Conservation (phyloP, 2,113 vertebrate species). For the Saguinus midas region DNA sequence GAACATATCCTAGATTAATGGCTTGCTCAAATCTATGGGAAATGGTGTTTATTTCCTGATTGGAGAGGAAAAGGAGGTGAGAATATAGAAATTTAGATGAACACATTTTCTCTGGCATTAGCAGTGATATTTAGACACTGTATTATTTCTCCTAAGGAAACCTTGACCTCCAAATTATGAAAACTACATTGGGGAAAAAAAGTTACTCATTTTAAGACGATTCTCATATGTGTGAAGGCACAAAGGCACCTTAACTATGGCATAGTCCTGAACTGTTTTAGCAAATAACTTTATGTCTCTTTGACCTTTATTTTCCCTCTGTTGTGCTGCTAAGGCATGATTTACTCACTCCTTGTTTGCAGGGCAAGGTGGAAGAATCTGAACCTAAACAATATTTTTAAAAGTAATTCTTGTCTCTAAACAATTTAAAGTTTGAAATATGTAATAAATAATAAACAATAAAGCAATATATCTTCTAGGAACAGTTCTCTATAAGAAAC, state of each 20-base stretch:
- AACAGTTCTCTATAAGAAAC: slow-evolving; percentile 8
- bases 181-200: background rate
- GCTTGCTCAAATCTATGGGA: background rate
- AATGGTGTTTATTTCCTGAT: background rate
- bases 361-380: background rate
- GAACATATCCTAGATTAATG: background rate
- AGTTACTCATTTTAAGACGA: background rate
- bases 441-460: slow-evolving; percentile 66
- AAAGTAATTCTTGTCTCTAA: slow-evolving; percentile 17
- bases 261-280: background rate
- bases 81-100: background rate
- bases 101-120: background rate
- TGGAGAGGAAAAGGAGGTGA: background rate
- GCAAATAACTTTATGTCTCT: background rate
- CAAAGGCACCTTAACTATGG: background rate
- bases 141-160: background rate
- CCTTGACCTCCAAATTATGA: background rate
- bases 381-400: slow-evolving; percentile 31
- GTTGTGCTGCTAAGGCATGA: background rate
- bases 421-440: slow-evolving; percentile 62
- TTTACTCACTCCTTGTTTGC: background rate
- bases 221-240: rapidly evolving
- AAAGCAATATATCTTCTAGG: slow-evolving; percentile 52
- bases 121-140: background rate
- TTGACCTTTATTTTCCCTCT: background rate